Base-by-base conservation (phyloP, 2,797 vertebrate species). In the Crenichthys baileyi region DNA sequence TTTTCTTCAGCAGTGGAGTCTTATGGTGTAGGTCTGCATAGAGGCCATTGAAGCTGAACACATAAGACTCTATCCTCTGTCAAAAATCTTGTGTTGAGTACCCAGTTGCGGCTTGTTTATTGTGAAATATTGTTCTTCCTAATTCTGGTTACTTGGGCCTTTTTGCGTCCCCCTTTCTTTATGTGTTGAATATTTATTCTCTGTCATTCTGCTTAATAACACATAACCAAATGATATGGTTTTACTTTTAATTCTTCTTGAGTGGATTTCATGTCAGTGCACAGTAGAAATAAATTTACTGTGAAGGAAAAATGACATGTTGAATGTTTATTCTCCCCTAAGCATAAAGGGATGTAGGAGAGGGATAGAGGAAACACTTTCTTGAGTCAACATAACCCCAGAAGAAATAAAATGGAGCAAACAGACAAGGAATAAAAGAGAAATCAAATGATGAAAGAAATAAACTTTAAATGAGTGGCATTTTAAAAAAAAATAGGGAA, bases 381-480 rank as follows among this genome's bases (percentile, higher is more conserved):
- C 12, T 73, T 20, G 18, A 53, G 18, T 53, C 51, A 41, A 41
- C 36, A 41, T 13, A 67, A 39, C 36, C 31, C 63, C 22, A 24
- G 20, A 39, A 5, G 20, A 39, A 67, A 36, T 7, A 20, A 65
- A 67, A 41, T 67, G 36, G 36, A 24, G 36, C 36, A 41, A 67
- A 67, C 16, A 13, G 63, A 41, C 31, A 36, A 67, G 41, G 63
- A 41, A 24, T 15, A 41, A 24, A 41, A 24, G 36, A 2, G 39
- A 53, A 67, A 67, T 67, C 4, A 67, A 67, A 24, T 41, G 36
- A 67, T 67, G 36, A 67, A 36, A 63, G 61, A 63, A 63, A 63
- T 20, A 63, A 63, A 36, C 36, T 39, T 41, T 41, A 24, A 67
- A 67, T 67, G 36, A 24, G 63, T 67, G 63, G 63, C 20, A n/a